These are phyloP conservation scores for Artemia sinica DNA, from an alignment of 2,888 invertebrate genomes.

Conservation along the genomic window DNA sequence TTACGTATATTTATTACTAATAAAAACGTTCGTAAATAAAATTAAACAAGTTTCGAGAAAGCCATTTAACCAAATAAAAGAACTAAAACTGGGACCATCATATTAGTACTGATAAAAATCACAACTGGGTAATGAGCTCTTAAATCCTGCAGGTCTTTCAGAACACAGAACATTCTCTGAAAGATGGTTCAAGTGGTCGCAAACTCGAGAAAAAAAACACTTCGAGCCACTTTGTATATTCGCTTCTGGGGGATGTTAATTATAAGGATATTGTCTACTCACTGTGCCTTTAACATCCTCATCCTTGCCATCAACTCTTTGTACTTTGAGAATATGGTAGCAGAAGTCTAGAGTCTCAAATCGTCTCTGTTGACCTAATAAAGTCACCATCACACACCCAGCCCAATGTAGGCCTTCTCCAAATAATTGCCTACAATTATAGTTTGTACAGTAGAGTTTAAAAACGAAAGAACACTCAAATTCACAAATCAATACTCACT, in stretches of 20 bases:
- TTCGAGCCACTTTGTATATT: background rate
- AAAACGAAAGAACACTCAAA: no score
- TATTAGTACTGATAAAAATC: background rate
- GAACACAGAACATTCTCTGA: conserved; percentile 8
- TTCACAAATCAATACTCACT: no score
- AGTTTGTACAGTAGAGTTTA: no score
- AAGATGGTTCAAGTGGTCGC: conserved; percentile 43
- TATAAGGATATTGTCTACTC: conserved; percentile 35
- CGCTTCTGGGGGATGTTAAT: no score
- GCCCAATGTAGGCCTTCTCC: conserved; percentile 99
- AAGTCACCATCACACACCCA: conserved; percentile 84
- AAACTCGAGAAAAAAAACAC: conserved; percentile 19
- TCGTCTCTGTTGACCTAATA: conserved; percentile 85
- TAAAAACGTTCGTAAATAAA: no score
- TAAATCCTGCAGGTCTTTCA: conserved; percentile 20
- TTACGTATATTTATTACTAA: no score
- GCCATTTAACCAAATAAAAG: no score
- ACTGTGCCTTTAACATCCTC: conserved; percentile 87
- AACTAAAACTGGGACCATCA: background rate
- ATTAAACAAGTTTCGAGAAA: no score
- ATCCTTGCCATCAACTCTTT: conserved; percentile 87
- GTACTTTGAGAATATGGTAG: conserved; percentile 88
- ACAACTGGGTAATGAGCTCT: background rate
- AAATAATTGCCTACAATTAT: conserved; percentile 57
- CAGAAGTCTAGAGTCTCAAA: conserved; percentile 97